Base-by-base conservation (phyloP, 1,140 invertebrate species). In the Lamellibrachia luymesi region DNA sequence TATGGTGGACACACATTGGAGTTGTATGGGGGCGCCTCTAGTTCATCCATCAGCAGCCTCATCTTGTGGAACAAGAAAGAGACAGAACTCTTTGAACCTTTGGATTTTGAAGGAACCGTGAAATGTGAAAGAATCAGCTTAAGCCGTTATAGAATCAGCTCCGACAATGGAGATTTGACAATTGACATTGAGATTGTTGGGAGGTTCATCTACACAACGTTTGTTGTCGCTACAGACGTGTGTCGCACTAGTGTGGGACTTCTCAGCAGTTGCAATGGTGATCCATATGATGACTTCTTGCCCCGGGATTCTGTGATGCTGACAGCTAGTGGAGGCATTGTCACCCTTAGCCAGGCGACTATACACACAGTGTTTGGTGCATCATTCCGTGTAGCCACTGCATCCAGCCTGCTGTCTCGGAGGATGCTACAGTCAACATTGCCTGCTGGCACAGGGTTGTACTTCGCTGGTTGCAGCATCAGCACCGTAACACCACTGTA, bases 311-410 rank as follows among this genome's bases (percentile, higher is more conserved):
- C 93, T 13, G 80, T 64, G 50, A 10, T 93, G 17, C 80, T 95
- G 56, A 93, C 93, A 27, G 90, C 90, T 92, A 52, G 22, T 89
- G 90, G 56, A 4, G n/a, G 56, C 50, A 93, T 91, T 13, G 94
- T 38, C n/a, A 92, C 90, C 89, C 92, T 95, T n/a, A 94, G 90
- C 92, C 94, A 94, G 92, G 38, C 56, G 7, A 49, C 93, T 91
- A 92, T 95, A n/a, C 94, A 95, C 56, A 92, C 92, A 22, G 51
- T 90, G 51, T 95, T 94, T 93, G 94, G 94, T 7, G 90, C 91
- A 8, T 95, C 94, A 2, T 95, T 92, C 93, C n/a, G 92, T 49
- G 94, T 94, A 17, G 1, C 91, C 10, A 25, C 64, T 51, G 38
- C 92, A 4, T 90, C 94, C 50, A 94, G 94, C n/a, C 49, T 94